Evolutionary conservation across 1,140 invertebrate species (phyloP).

Genomic region (Octopus sinensis): DNA sequence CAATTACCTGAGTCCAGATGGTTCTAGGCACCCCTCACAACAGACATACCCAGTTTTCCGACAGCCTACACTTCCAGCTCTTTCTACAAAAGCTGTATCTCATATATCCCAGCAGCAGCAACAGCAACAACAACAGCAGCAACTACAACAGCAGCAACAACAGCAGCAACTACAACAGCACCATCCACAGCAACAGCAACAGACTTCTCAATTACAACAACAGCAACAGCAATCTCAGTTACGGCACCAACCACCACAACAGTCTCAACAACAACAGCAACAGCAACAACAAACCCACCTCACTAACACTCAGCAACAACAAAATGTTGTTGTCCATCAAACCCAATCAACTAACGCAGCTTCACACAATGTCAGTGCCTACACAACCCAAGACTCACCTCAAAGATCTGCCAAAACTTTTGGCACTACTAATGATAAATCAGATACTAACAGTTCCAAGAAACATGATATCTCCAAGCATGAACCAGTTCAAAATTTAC

Average conservation of each 20-base stretch:
- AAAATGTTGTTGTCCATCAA: background rate
- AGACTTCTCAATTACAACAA: background rate
- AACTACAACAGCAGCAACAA: background rate
- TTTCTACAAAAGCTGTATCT: background rate
- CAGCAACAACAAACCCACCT: background rate
- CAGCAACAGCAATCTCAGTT: background rate
- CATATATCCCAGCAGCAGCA: background rate
- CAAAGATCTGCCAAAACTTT: background rate
- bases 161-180: background rate
- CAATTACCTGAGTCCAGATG: background rate
- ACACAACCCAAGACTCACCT: background rate
- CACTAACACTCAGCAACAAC: background rate
- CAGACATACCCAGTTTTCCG: conserved; percentile 14
- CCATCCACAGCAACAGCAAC: too few relatives aligned
- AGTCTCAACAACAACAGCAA: background rate
- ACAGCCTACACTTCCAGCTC: conserved; percentile 11
- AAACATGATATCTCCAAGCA: conserved; percentile 40
- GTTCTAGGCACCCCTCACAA: background rate
- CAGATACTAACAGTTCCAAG: conserved; percentile 17
- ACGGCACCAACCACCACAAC: background rate
- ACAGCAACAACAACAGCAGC: conserved; percentile 15
- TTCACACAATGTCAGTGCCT: conserved; percentile 8
- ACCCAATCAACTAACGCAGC: conserved; percentile 2
- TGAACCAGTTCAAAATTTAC: conserved; percentile 51
- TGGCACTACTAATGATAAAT: background rate